Evolutionary conservation across 1,140 invertebrate species (phyloP).

Genomic region (Gryon sp.): DNA sequence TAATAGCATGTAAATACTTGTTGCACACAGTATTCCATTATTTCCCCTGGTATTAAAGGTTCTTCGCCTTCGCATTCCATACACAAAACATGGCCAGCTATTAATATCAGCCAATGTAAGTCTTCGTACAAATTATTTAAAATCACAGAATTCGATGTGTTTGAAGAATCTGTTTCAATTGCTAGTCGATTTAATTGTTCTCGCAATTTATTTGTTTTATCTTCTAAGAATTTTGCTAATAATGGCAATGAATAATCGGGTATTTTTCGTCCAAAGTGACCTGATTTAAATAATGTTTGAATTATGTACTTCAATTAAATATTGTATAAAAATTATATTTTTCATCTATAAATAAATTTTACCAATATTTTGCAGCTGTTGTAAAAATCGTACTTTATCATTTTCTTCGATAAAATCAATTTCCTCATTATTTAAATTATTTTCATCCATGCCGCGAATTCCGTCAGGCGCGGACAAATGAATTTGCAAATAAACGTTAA

Average conservation of each 20-base stretch:
- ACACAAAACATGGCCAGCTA: slow-evolving; percentile 87
- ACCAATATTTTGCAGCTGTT: slow-evolving; percentile 86
- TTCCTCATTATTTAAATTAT: slow-evolving; percentile 81
- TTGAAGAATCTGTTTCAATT: slow-evolving; percentile 80
- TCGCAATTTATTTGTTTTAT: slow-evolving; percentile 82
- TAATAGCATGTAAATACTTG: slow-evolving; percentile 77
- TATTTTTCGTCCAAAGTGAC: slow-evolving; percentile 78
- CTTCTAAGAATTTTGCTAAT: slow-evolving; percentile 83
- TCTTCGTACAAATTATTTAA: slow-evolving; percentile 89
- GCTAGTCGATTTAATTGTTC: slow-evolving; percentile 82
- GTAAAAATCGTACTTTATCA: slow-evolving; percentile 84
- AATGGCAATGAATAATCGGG: slow-evolving; percentile 81
- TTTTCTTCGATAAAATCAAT: slow-evolving; percentile 85
- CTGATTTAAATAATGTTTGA: slow-evolving; percentile 26
- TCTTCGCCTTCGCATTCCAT: slow-evolving; percentile 88
- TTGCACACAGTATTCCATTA: slow-evolving; percentile 86
- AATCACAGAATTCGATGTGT: slow-evolving; percentile 73
- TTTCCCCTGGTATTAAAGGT: slow-evolving; percentile 86
- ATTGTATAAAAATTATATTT: slow-evolving; percentile 21
- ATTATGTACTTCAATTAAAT: background rate
- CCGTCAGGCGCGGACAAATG: slow-evolving; percentile 91
- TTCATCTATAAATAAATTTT: slow-evolving; percentile 73
- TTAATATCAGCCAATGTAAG: slow-evolving; percentile 92
- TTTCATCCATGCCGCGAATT: slow-evolving; percentile 78
- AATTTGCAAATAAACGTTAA: slow-evolving; percentile 90